Base-by-base conservation (phyloP, 2,888 invertebrate species). In the Idaea straminata region DNA sequence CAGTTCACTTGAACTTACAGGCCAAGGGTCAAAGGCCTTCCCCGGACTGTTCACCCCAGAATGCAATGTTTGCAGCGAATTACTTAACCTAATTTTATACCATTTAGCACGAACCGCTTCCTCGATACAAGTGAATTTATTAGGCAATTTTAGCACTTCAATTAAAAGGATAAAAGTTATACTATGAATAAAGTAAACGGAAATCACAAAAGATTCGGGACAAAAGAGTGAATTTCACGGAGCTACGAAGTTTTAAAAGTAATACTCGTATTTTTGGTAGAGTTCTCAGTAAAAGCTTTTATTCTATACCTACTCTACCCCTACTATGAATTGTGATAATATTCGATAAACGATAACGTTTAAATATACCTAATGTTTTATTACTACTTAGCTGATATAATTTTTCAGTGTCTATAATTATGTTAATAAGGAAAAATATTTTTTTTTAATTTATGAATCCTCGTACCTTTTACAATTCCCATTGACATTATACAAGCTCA, bases 51-150 rank as follows among this genome's bases (percentile, higher is more conserved):
- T 59, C 16, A 59, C 59, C 59, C 59, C 25, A 59, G 59, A 25
- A 16, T 59, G 59, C 59, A 59, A 15, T 59, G 25, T 34, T 34
- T 59, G 59, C 59, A 59, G 59, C 34, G 13, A 25, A 59, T 59
- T 59, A 59, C 59, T 59, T 59, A 59, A 59, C 59, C 59, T 59
- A 59, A 59, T 59, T 59, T 58, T 59, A 25, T 34, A 34, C 5
- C 47, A 13, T 47, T 47, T 47, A 47, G 47, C 47, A 47, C 47
- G 47, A 47, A 47, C 47, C 47, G 47, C 47, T 47, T 13, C 47
- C 47, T 7, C 47, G 47, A 47, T 47, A 47, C 47, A 47, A 47
- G 47, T 13, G 47, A 47, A 47, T 47, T 47, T 47, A 47, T 47
- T 47, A 47, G 47, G 47, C 47, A 13, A 47, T 47, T 47, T 47